Conservation (phyloP, 2,113 vertebrate species). For the Casuarius casuarius region DNA sequence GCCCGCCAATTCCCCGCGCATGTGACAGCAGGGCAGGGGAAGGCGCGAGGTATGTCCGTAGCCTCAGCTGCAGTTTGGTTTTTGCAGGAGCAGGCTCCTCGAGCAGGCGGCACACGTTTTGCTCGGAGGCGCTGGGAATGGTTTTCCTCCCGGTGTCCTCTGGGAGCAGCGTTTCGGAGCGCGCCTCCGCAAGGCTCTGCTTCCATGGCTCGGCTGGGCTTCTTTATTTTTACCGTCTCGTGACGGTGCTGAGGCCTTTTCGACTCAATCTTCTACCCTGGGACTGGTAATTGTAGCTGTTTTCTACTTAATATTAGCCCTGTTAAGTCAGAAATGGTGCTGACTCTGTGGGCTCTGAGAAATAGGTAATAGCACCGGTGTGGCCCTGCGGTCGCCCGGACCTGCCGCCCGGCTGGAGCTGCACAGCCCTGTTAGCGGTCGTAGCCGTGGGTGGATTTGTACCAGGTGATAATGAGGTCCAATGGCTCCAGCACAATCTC, state of each 20-base stretch:
- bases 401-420: not conserved
- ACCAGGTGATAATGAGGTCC: slow-evolving; percentile 11
- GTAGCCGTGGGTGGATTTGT: not conserved
- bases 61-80: not conserved
- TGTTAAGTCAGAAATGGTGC: slow-evolving; percentile 17
- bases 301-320: not conserved
- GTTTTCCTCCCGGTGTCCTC: not conserved
- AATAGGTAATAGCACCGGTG: not conserved
- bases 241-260: not conserved
- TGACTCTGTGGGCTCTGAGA: not conserved
- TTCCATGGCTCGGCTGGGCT: not conserved
- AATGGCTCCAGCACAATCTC: not conserved
- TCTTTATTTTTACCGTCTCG: not conserved
- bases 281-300: not conserved
- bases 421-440: not conserved
- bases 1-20: not conserved
- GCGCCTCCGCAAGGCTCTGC: not conserved
- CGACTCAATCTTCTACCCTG: not conserved
- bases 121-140: not conserved
- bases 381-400: not conserved
- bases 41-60: rapidly evolving
- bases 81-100: not conserved
- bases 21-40: not conserved
- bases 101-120: rapidly evolving
- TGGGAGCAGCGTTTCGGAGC: not conserved